Evolutionary conservation across 2,113 vertebrate species (phyloP).

Genomic region (Illadopsis cleaveri): DNA sequence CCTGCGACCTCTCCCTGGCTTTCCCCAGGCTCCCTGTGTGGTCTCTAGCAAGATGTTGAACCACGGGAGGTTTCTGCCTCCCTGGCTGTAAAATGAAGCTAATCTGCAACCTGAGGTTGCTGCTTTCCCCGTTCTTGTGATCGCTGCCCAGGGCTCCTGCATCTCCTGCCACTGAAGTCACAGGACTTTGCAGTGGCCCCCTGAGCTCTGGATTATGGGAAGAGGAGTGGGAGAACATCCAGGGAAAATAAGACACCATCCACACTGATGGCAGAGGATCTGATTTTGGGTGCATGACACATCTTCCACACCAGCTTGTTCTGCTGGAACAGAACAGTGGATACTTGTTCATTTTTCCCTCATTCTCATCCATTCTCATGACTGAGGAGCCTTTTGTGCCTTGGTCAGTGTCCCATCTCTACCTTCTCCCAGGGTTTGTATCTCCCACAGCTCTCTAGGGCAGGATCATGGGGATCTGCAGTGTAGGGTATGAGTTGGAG

Average conservation of each 20-base stretch:
- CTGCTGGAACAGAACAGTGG: background rate
- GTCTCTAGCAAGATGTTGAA: conserved; percentile 8
- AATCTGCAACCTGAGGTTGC: conserved; percentile 58
- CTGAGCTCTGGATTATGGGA: background rate
- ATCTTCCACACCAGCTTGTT: background rate
- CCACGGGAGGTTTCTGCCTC: conserved; percentile 26
- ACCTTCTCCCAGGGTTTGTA: background rate
- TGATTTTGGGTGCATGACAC: background rate
- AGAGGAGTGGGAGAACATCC: background rate
- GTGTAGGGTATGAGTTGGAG: background rate
- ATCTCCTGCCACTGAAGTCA: conserved; percentile 7
- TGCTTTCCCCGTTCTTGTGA: conserved; percentile 43
- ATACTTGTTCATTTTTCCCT: background rate
- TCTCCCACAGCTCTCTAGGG: fast-evolving
- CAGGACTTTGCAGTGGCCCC: background rate
- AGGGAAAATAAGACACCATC: background rate
- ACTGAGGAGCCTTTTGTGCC: background rate
- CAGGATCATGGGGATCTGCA: background rate
- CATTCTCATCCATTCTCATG: background rate
- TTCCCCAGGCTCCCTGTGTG: conserved; percentile 50
- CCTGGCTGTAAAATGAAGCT: conserved; percentile 15
- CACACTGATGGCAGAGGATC: background rate
- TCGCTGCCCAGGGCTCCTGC: background rate
- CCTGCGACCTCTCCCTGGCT: conserved; percentile 33
- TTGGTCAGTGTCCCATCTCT: background rate